Evolutionary conservation across 2,888 invertebrate species (phyloP), one percentile per base, ranked within the genome.

Genomic region (Leucophenga maculata): DNA sequence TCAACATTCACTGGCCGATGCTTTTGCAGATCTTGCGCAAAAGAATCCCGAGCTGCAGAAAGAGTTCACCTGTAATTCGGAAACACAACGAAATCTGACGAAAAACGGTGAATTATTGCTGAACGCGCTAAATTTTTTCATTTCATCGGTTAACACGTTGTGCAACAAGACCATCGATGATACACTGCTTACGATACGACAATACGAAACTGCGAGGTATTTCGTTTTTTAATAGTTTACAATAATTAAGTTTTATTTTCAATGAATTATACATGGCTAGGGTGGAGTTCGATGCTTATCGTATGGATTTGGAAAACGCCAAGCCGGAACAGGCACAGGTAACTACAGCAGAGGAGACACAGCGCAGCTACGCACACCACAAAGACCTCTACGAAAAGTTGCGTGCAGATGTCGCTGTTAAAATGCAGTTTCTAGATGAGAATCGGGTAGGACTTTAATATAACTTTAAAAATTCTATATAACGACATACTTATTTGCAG

Each of bases 121-220:
- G 81, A 95, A 95, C 73, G 98, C 98, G 75, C 91, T 99, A 82
- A 97, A 97, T 88, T 98, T 97, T 91, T 99, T 99, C 90, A 96
- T 96, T 84, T 97, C 96, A 65, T 95, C 97, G 32, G 94, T 99
- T 67, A 95, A 96, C 89, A 99, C 99, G 18, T 91, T 99, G 82
- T 96, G 97, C 89, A 95, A 97, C 90, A 98, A 98, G 90, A 99
- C 98, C 55, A 99, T 99, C 88, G 98, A 98, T 88, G 99, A 99
- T 89, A 98, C 92, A 44, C 85, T 92, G 76, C 93, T 95, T 84
- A 91, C 91, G 69, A 89, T 91, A 77, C 88, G 91, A 48, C 92
- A 91, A 85, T 92, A 91, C 79, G 92, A 92, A 80, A 91, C 91
- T 0, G 92, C 92, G 67, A 90, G 92, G 91, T 91, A 71, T 50